Evolutionary conservation across 2,888 invertebrate species (phyloP).

Genomic region (Apamea crenata): DNA sequence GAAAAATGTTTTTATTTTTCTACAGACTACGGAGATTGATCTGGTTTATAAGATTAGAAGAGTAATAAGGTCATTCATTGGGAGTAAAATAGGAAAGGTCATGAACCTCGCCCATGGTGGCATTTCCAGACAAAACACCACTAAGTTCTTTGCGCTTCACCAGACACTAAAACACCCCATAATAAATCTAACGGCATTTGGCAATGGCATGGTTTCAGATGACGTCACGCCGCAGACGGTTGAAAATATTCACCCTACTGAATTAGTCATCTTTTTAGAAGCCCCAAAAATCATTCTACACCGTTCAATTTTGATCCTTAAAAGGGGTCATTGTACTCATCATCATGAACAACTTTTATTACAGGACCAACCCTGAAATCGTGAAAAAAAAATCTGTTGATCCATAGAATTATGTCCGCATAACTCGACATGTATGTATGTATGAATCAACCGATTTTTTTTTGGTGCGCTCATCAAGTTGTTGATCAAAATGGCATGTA

Average conservation of each 20-base stretch:
- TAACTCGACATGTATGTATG: no score
- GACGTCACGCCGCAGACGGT: slow-evolving; percentile 56
- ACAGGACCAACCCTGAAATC: no score
- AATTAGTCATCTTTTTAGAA: slow-evolving; percentile 33
- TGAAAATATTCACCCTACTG: slow-evolving; percentile 59
- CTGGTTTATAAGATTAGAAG: no score
- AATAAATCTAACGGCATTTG: slow-evolving; percentile 45
- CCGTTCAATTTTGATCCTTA: no score
- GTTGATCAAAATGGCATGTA: not conserved
- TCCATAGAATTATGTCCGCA: no score
- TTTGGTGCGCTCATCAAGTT: no score
- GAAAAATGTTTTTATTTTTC: not conserved
- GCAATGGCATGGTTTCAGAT: slow-evolving; percentile 32
- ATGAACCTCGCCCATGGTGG: not conserved
- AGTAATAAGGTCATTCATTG: not conserved
- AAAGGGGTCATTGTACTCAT: no score
- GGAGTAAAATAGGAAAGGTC: not conserved
- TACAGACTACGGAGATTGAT: not conserved
- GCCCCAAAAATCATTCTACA: not conserved
- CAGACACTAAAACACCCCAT: slow-evolving; percentile 28
- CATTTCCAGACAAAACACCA: slow-evolving; percentile 26
- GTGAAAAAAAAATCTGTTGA: no score
- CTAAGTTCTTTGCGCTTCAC: slow-evolving; percentile 6
- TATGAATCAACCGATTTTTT: no score
- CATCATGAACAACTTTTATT: no score